Conservation (phyloP, 2,113 vertebrate genomes). For the Xenus cinereus region DNA sequence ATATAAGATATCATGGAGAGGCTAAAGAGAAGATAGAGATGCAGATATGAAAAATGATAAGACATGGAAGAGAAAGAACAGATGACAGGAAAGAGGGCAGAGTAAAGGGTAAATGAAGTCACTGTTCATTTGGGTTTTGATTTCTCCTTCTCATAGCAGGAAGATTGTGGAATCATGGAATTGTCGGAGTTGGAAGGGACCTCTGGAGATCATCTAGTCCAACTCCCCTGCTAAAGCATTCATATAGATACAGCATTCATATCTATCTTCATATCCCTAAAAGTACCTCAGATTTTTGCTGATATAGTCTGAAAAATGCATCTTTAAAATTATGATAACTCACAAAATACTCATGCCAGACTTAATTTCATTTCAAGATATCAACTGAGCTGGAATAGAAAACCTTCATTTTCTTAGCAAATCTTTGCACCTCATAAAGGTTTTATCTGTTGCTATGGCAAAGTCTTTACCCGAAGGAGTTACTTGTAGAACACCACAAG, state of each 20-base stretch:
- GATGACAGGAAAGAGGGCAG: background rate
- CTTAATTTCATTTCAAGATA: slow-evolving; percentile 59
- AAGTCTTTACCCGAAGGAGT: slow-evolving; percentile 40
- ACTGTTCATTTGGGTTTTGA: background rate
- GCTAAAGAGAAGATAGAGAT: background rate
- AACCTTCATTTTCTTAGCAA: slow-evolving; percentile 66
- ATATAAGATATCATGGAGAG: background rate
- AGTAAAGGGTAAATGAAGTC: background rate
- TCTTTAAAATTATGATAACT: slow-evolving; percentile 23
- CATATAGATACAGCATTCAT: background rate
- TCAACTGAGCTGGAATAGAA: slow-evolving; percentile 49
- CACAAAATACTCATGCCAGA: slow-evolving; percentile 15
- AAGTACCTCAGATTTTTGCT: background rate
- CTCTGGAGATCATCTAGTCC: too few species aligned
- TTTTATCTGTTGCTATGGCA: slow-evolving; percentile 58
- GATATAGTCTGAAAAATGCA: background rate
- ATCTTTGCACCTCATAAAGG: slow-evolving; percentile 64
- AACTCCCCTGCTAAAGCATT: too few species aligned
- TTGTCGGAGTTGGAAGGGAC: too few species aligned
- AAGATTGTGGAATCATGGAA: background rate
- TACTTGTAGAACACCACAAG: background rate
- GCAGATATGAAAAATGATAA: background rate
- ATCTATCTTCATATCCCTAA: background rate
- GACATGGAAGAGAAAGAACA: background rate
- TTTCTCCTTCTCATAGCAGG: background rate